Conservation (phyloP, 2,113 vertebrate genomes). For the Chamaetylas fuelleborni region DNA sequence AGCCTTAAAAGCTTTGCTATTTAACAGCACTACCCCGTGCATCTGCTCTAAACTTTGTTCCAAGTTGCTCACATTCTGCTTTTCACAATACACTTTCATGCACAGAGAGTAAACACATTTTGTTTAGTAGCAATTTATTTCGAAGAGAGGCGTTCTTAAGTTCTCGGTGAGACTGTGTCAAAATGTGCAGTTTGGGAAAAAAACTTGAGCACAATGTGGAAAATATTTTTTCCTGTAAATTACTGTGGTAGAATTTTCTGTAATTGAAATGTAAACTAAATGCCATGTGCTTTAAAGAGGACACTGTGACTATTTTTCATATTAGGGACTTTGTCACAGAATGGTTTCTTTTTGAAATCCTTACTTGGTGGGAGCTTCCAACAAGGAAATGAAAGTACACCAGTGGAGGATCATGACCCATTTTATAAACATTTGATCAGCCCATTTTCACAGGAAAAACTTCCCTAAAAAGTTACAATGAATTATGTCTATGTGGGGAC, state of each 20-base stretch:
- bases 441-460: not conserved
- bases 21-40: conserved; percentile 10
- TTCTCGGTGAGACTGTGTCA: not conserved
- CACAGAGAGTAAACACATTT: not conserved
- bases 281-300: not conserved
- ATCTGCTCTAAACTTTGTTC: conserved; percentile 49
- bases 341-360: not conserved
- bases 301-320: not conserved
- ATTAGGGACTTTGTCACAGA: not conserved
- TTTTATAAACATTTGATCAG: not conserved
- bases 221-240: not conserved
- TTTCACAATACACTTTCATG: not conserved
- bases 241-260: not conserved
- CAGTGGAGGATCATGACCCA: not conserved
- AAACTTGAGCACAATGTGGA: not conserved
- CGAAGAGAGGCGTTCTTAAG: not conserved
- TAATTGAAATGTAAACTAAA: not conserved
- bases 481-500: not conserved
- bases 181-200: not conserved
- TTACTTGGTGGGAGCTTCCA: not conserved
- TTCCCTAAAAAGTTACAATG: not conserved
- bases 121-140: not conserved
- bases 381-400: not conserved
- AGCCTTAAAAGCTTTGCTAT: conserved; percentile 36
- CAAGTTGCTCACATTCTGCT: not conserved